A percentile compares a stretch with the other conserved stretches of the same genome.
Conservation (phyloP, 2,888 invertebrate genomes). For the Villa cingulata region DNA sequence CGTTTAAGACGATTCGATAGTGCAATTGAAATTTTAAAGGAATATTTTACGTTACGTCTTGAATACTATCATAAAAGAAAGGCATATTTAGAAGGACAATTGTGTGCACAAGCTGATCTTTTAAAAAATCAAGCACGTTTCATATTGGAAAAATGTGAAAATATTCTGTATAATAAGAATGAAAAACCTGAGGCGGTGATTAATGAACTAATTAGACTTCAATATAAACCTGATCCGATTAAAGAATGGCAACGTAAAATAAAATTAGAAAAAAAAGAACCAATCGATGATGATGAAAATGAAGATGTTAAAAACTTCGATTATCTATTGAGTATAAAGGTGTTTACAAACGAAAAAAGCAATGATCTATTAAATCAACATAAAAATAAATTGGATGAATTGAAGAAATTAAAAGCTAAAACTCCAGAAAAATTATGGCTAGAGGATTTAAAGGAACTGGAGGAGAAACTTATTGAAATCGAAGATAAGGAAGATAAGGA, state of each 20-base stretch:
- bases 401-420: slow-evolving; percentile 52
- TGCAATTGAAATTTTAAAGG: slow-evolving; percentile 64
- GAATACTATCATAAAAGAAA: slow-evolving; percentile 75
- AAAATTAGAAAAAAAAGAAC: slow-evolving; percentile 41
- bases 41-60: slow-evolving; percentile 70
- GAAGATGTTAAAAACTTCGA: slow-evolving; percentile 69
- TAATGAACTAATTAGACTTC: slow-evolving; percentile 63
- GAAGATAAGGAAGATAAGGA: slow-evolving; percentile 76
- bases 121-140: slow-evolving; percentile 88
- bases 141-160: slow-evolving; percentile 92
- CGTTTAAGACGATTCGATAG: slow-evolving; percentile 57
- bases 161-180: slow-evolving; percentile 75
- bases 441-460: slow-evolving; percentile 69
- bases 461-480: slow-evolving; percentile 52
- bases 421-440: slow-evolving; percentile 70
- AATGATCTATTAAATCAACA: slow-evolving; percentile 76
- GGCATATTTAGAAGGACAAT: slow-evolving; percentile 74
- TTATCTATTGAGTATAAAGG: slow-evolving; percentile 91
- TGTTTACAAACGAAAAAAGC: slow-evolving; percentile 83
- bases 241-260: slow-evolving; percentile 51
- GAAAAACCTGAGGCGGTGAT: slow-evolving; percentile 85
- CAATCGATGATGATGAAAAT: slow-evolving; percentile 32
- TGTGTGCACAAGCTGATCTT: slow-evolving; percentile 79
- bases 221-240: slow-evolving; percentile 55
- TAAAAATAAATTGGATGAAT: slow-evolving; percentile 59